phyloP scores from a whole-genome alignment of 2,888 invertebrate genomes.

The Linyphia triangularis region DNA sequence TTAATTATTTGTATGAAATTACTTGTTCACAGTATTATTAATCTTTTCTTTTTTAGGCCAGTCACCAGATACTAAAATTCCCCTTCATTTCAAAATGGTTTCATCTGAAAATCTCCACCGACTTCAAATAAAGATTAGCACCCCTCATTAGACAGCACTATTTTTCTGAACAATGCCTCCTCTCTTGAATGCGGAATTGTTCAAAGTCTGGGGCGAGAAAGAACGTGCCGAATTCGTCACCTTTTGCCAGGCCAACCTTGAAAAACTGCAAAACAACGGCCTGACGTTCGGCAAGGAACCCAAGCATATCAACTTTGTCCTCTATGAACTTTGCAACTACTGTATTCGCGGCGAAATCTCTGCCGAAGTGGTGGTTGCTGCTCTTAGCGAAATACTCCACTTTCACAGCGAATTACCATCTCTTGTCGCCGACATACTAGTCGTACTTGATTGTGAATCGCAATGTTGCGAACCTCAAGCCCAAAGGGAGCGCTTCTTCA shows the following conservation, averaged over 20 bases:
- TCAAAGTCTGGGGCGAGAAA: slow-evolving; percentile 61
- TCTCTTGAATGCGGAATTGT: slow-evolving; percentile 24
- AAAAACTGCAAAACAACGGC: slow-evolving; percentile 21
- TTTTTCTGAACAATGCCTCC: slow-evolving; percentile 21
- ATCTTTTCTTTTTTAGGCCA: slow-evolving; percentile 18
- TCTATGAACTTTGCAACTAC: slow-evolving; percentile 90
- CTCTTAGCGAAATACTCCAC: slow-evolving; percentile 87
- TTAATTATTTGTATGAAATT: no score
- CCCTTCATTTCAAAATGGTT: background rate
- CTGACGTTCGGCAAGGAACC: slow-evolving; percentile 23
- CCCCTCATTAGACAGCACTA: background rate
- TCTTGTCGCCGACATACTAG: slow-evolving; percentile 90
- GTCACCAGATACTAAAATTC: background rate
- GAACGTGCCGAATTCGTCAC: slow-evolving; percentile 40
- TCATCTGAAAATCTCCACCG: background rate
- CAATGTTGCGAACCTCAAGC: slow-evolving; percentile 84
- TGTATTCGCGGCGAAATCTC: slow-evolving; percentile 88
- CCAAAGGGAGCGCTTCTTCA: slow-evolving; percentile 83
- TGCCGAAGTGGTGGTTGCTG: slow-evolving; percentile 87
- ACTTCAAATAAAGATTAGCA: background rate
- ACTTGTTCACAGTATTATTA: background rate
- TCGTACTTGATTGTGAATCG: slow-evolving; percentile 90
- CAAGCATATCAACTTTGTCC: slow-evolving; percentile 84
- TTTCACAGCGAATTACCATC: slow-evolving; percentile 90
- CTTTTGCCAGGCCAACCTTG: slow-evolving; percentile 40